Percentiles rank a stretch among this genome's conserved stretches.
phyloP scores from a whole-genome alignment of 2,797 vertebrate genomes.

The Hafferia zeledoni region DNA sequence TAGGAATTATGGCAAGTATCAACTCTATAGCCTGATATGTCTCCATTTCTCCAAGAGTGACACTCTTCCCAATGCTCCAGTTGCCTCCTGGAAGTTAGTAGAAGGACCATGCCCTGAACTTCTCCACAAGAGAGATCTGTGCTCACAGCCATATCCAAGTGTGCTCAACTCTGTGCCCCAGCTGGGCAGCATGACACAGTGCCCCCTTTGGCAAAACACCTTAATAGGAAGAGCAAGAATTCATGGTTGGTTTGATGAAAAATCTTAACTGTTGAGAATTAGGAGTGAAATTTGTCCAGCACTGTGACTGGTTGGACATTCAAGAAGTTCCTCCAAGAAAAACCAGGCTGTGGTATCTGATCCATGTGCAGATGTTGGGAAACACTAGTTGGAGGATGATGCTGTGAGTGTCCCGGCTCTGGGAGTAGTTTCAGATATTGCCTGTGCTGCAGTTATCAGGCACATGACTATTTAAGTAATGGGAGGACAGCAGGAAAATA shows the following conservation, averaged over 20 bases:
- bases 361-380: neutral
- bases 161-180: neutral
- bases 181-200: neutral
- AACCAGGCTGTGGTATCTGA: neutral
- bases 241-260: neutral
- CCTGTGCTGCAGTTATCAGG: neutral
- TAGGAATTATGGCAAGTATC: neutral
- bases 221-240: neutral
- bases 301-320: neutral
- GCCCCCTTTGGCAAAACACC: neutral
- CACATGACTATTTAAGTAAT: neutral
- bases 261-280: neutral
- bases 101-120: neutral
- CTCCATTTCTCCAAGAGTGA: neutral
- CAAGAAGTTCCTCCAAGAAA: neutral
- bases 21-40: neutral
- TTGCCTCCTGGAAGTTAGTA: neutral
- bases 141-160: neutral
- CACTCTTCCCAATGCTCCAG: too few relatives aligned
- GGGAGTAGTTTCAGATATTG: neutral
- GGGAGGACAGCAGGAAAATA: neutral
- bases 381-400: accelerated
- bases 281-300: neutral
- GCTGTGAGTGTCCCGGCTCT: neutral
- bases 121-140: neutral